Evolutionary conservation across 2,888 invertebrate genomes (phyloP), one percentile per base, ranked within the genome.

Genomic region (Cordilura impudica): DNA sequence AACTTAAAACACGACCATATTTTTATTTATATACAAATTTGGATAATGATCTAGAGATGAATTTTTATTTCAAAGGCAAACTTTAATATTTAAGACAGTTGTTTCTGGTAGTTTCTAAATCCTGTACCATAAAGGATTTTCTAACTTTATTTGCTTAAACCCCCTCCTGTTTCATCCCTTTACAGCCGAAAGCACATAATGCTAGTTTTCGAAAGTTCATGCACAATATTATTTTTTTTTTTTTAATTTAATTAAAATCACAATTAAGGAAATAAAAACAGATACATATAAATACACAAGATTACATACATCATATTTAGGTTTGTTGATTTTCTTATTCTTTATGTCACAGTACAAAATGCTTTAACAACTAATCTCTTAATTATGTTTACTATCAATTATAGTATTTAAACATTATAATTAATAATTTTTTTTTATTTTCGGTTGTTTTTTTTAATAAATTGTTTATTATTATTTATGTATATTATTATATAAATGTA

Each of bases 321-420:
- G 67, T 75, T 72, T 65, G 75, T 65, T 76, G 49, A 21, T 76
- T 54, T 67, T 72, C 66, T 75, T 71, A 67, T 79, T 80, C 81
- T 73, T 81, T 82, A 81, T 81, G 82, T 82, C 82, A 82, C 82
- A 82, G 82, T 82, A 82, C 79, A 82, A 82, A 82, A 82, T 81
- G 76, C 69, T 78, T 82, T 82, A 81, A 82, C 76, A 81, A 82
- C 81, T 82, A 81, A 81, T 82, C 71, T 77, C 81, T 81, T 81
- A 80, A 75, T 78, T 81, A 67, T 66, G 26, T 49, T 78, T 67
- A 66, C 77, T 81, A 73, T 76, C 29, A 76, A 67, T 69, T 81
- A 74, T 81, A 75, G 71, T 78, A 71, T 67, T 73, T 78, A 73
- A 77, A 80, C 78, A 70, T 75, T 54, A 67, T 67, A 31, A 71